A percentile compares a stretch with the other conserved stretches of the same genome.
phyloP scores from a whole-genome alignment of 2,113 vertebrate species.

The Cairina moschata region DNA sequence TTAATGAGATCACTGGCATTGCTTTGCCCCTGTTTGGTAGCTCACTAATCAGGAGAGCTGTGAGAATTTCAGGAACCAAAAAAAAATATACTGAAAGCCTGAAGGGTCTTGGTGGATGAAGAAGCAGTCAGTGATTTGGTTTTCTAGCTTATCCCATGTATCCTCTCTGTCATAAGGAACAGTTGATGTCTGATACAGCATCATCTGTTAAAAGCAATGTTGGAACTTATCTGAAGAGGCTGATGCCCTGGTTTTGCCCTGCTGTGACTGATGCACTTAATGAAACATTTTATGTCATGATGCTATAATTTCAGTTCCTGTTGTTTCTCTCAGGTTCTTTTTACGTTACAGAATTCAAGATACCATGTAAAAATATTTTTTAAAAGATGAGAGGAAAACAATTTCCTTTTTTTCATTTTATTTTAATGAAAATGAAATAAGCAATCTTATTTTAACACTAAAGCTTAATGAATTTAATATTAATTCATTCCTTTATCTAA shows the following conservation, averaged over 20 bases:
- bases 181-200: neutral
- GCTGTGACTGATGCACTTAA: neutral
- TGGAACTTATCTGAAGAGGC: neutral
- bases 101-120: neutral
- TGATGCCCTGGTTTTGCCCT: neutral
- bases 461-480: neutral
- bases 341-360: neutral
- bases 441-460: neutral
- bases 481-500: neutral
- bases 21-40: neutral
- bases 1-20: slow-evolving; percentile 4
- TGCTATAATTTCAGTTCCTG: neutral
- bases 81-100: neutral
- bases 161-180: neutral
- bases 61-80: neutral
- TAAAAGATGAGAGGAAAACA: neutral
- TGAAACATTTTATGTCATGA: neutral
- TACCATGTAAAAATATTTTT: neutral
- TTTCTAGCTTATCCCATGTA: neutral
- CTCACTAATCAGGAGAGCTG: neutral
- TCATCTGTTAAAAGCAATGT: neutral
- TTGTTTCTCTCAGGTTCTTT: neutral
- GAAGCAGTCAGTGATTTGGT: neutral
- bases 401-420: neutral
- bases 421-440: neutral